phyloP scores from a whole-genome alignment of 1,140 invertebrate species.

The Manduca sexta region DNA sequence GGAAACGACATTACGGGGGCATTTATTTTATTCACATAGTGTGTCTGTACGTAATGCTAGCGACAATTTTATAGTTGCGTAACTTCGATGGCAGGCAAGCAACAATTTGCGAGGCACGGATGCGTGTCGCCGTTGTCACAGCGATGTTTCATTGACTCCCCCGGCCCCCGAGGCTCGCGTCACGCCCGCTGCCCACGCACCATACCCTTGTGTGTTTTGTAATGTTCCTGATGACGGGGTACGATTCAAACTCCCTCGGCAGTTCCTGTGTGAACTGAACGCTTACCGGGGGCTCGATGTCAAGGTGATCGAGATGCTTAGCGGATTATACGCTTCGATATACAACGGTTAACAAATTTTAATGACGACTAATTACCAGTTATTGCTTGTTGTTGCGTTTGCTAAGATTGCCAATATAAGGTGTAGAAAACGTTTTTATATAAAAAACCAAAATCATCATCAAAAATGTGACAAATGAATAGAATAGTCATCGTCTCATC shows the following conservation, averaged over 20 bases:
- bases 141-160: slow-evolving; percentile 48
- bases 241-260: not conserved
- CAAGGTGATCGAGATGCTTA: not conserved
- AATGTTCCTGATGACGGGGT: slow-evolving; percentile 6
- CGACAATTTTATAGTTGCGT: slow-evolving; percentile 58
- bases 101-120: slow-evolving; percentile 52
- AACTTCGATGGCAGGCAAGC: slow-evolving; percentile 34
- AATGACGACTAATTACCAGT: too few species aligned
- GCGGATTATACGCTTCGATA: not conserved
- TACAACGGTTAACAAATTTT: too few species aligned
- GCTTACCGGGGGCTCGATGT: not conserved
- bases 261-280: slow-evolving; percentile 23
- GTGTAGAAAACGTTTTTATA: too few species aligned
- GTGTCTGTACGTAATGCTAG: slow-evolving; percentile 25
- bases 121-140: slow-evolving; percentile 61
- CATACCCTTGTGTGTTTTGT: too few species aligned
- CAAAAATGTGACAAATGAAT: too few species aligned
- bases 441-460: too few species aligned
- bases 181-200: slow-evolving; percentile 19
- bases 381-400: too few species aligned
- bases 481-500: too few species aligned
- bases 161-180: slow-evolving; percentile 21
- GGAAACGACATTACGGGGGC: slow-evolving; percentile 13
- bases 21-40: slow-evolving; percentile 8
- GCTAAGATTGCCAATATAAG: too few species aligned